These are phyloP conservation scores for Sturnus vulgaris DNA, from an alignment of 2,113 vertebrate species.

Conservation along the genomic window DNA sequence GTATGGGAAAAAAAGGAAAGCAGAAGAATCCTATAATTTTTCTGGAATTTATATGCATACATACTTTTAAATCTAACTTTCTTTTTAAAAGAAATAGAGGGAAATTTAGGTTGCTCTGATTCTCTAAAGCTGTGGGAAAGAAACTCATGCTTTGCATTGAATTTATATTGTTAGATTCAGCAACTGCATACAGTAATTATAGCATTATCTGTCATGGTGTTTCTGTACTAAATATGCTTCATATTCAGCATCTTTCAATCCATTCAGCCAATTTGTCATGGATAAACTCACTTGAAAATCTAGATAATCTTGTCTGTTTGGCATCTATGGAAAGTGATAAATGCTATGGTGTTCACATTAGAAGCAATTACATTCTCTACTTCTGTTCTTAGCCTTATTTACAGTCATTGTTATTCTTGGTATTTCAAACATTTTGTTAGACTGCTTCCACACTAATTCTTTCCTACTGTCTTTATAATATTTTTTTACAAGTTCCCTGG, in stretches of 20 bases:
- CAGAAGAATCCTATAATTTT: neutral
- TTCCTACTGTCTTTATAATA: neutral
- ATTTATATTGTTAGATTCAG: neutral
- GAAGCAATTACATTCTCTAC: neutral
- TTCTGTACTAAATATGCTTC: neutral
- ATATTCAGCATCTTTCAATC: neutral
- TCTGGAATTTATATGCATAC: neutral
- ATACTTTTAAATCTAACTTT: neutral
- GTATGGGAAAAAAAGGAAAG: neutral
- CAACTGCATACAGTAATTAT: neutral
- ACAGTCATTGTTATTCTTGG: neutral
- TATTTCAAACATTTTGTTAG: slow-evolving; percentile 10
- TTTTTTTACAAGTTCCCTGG: neutral
- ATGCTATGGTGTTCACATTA: neutral
- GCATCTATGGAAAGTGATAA: neutral
- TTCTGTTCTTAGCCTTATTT: neutral
- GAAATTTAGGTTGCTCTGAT: neutral
- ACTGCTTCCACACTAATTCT: neutral
- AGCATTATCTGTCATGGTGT: neutral
- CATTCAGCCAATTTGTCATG: neutral
- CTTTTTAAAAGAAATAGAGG: neutral
- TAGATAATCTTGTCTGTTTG: neutral
- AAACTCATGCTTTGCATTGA: neutral
- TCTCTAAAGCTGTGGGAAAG: neutral
- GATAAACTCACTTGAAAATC: neutral